These are phyloP conservation scores for Heterotis niloticus DNA, from an alignment of 2,113 vertebrate species.

Conservation along the genomic window DNA sequence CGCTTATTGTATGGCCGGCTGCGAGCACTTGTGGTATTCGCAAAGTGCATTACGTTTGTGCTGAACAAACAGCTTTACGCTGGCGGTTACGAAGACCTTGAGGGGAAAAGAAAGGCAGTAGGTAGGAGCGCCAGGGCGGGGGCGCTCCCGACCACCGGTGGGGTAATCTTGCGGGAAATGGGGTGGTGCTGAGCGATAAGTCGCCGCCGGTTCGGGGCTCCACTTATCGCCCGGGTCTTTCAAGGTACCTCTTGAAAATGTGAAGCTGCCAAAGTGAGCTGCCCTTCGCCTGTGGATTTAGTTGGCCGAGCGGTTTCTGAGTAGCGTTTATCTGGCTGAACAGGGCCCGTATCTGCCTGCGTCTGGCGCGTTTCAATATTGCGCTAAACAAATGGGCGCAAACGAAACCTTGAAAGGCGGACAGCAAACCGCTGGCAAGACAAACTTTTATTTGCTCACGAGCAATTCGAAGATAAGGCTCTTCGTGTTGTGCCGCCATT, in stretches of 20 bases:
- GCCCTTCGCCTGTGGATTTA: slow-evolving; percentile 9
- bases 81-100: slow-evolving; percentile 63
- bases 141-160: slow-evolving; percentile 46
- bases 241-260: slow-evolving; percentile 26
- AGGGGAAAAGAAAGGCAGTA: slow-evolving; percentile 55
- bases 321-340: slow-evolving; percentile 13
- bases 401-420: background rate
- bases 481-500: background rate
- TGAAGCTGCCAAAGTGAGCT: background rate
- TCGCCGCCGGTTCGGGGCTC: slow-evolving; percentile 35
- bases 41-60: slow-evolving; percentile 61
- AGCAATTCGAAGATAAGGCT: background rate
- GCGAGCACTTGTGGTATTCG: slow-evolving; percentile 64
- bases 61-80: slow-evolving; percentile 71
- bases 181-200: slow-evolving; percentile 53
- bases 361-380: background rate
- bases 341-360: background rate
- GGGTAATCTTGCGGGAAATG: slow-evolving; percentile 53
- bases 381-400: slow-evolving; percentile 20
- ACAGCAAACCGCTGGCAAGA: background rate
- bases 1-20: slow-evolving; percentile 64
- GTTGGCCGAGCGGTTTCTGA: background rate
- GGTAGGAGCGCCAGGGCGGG: slow-evolving; percentile 40
- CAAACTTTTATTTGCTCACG: background rate
- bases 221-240: slow-evolving; percentile 32